Evolutionary conservation across 2,113 vertebrate species (phyloP).

Genomic region (Pagrus major): DNA sequence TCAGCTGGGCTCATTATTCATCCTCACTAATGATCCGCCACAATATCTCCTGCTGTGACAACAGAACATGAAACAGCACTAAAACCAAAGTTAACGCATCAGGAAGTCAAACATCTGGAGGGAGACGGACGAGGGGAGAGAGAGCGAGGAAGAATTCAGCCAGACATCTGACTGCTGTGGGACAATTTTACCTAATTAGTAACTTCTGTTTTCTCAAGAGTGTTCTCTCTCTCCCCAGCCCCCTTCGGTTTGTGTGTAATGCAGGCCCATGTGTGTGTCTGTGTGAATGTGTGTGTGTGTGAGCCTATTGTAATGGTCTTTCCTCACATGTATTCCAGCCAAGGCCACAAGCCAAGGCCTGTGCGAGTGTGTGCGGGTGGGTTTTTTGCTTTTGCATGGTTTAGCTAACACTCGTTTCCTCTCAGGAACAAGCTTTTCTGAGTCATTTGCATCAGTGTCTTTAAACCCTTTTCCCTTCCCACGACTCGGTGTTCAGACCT

Average conservation of each 20-base stretch:
- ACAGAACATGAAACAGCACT: slow-evolving; percentile 66
- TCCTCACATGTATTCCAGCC: slow-evolving; percentile 54
- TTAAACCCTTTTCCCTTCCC: slow-evolving; percentile 63
- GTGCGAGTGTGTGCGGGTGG: slow-evolving; percentile 32
- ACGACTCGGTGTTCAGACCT: slow-evolving; percentile 35
- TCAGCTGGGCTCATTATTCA: slow-evolving; percentile 65
- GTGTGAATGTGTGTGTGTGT: slow-evolving; percentile 32
- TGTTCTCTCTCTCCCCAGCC: slow-evolving; percentile 44
- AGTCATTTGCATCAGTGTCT: slow-evolving; percentile 47
- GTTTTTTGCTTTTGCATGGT: slow-evolving; percentile 28
- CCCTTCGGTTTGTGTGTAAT: slow-evolving; percentile 15
- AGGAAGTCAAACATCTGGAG: slow-evolving; percentile 82
- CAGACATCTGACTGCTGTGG: slow-evolving; percentile 71
- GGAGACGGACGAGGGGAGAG: slow-evolving; percentile 52
- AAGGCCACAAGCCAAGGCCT: slow-evolving; percentile 57
- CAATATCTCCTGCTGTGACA: slow-evolving; percentile 64
- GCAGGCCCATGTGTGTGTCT: too few relatives aligned
- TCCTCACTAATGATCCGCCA: slow-evolving; percentile 60
- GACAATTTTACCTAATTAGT: slow-evolving; percentile 77
- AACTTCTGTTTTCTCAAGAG: slow-evolving; percentile 77
- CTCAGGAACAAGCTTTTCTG: slow-evolving; percentile 45
- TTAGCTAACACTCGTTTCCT: slow-evolving; percentile 50
- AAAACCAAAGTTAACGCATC: slow-evolving; percentile 54
- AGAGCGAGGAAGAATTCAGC: slow-evolving; percentile 56
- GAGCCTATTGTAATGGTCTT: slow-evolving; percentile 51